Base-by-base conservation (phyloP, 2,113 vertebrate genomes). In the Burhinus oedicnemus region DNA sequence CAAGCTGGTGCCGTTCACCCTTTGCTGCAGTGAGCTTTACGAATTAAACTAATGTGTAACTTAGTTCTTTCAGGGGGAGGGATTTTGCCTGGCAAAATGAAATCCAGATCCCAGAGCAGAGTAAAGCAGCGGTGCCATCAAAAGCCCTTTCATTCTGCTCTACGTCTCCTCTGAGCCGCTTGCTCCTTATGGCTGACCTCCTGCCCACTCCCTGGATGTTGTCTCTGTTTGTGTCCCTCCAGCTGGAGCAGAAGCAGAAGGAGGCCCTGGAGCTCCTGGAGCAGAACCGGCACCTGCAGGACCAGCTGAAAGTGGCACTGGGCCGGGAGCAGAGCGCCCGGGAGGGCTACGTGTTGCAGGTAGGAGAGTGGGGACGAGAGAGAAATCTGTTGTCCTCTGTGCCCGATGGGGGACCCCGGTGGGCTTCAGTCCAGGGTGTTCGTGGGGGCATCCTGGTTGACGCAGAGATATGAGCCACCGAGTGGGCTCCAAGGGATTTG, bases 261-360 rank as follows among this genome's bases (percentile, higher is more conserved):
- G 99, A 99, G 95, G 98, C 99, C 94, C 98, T 99, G 14, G 98
- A 97, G 81, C 98, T 99, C 77, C 98, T 99, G 95, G 98, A 99
- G 85, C 99, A 99, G 98, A 99, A 99, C 97, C 98, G 96, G 38
- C 95, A 98, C 90, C 97, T 99, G 49, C 99, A 99, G 96, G 99
- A 99, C 95, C 99, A 99, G 97, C 98, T 99, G 91, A 99, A 99
- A 87, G 98, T 99, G 81, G 99, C 99, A 0, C 97, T 99, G 84
- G 99, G 98, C 87, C 98, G 99, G 87, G 99, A 99, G 87, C 99
- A 99, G 68, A 99, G 95, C 6, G 99, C 99, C 88, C 98, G 99
- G 90, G 99, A 99, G 94, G 99, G 99, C 96, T 99, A 99, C 40
- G 98, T 99, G 70, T 98, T 99, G 87, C 99, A 99, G 99, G 99